These are phyloP conservation scores for Drosophila vallismaia DNA, from an alignment of 2,888 invertebrate species.

Conservation along the genomic window DNA sequence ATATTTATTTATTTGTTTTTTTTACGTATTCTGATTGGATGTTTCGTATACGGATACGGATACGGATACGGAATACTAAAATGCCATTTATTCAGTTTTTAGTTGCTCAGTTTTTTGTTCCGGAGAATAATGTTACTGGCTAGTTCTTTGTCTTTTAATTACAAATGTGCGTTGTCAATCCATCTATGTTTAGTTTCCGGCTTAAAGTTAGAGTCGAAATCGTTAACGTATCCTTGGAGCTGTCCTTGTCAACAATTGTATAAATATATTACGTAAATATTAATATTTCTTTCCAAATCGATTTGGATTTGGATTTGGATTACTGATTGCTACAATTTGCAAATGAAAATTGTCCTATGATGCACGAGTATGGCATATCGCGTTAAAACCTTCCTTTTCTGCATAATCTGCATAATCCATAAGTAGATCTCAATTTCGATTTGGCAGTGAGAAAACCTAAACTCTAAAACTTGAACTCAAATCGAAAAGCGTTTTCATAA, in stretches of 20 bases:
- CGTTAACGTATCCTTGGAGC: constrained; percentile 27
- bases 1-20: constrained; percentile 24
- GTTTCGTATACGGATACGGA: constrained; percentile 14
- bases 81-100: constrained; percentile 73
- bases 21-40: constrained; percentile 58
- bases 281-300: constrained; percentile 26
- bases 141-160: constrained; percentile 42
- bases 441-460: constrained; percentile 72
- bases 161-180: constrained; percentile 61
- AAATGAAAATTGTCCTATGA: constrained; percentile 57
- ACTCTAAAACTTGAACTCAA: constrained; percentile 57
- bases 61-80: constrained; percentile 49
- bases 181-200: constrained; percentile 41
- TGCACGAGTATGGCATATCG: not conserved
- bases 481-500: constrained; percentile 18
- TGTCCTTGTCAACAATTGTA: constrained; percentile 28
- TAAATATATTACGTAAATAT: constrained; percentile 49
- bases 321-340: constrained; percentile 75
- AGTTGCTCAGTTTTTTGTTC: constrained; percentile 43
- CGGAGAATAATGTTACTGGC: constrained; percentile 26
- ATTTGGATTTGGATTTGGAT: constrained; percentile 35
- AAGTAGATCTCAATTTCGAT: constrained; percentile 35
- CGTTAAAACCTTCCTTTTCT: constrained; percentile 23
- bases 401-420: constrained; percentile 36
- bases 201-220: constrained; percentile 45